These are phyloP conservation scores for Murina feae DNA, from an alignment of 2,113 vertebrate species.

Conservation along the genomic window DNA sequence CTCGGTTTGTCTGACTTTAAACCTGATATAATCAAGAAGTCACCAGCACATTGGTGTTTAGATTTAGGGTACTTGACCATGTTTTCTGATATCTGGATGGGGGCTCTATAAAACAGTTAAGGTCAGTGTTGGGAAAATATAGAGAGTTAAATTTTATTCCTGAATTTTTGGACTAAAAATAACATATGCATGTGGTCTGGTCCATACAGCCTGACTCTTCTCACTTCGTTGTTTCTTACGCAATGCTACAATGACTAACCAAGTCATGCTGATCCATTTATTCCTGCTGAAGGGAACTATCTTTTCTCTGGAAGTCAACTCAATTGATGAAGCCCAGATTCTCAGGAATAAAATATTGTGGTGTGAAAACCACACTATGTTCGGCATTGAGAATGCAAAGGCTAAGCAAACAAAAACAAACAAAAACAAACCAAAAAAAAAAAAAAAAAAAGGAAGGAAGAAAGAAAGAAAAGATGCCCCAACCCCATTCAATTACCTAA, in stretches of 20 bases:
- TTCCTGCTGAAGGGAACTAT: background rate
- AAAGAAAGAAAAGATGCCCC: background rate
- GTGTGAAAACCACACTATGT: background rate
- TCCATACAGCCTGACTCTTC: background rate
- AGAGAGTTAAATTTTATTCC: background rate
- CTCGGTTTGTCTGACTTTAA: background rate
- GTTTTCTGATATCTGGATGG: background rate
- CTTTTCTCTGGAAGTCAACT: background rate
- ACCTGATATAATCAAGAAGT: background rate
- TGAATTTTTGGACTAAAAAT: background rate
- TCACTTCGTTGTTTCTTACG: background rate
- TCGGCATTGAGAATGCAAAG: background rate
- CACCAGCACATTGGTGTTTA: background rate
- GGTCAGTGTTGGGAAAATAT: background rate
- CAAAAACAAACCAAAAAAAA: rapidly evolving
- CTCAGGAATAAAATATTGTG: background rate
- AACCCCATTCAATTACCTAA: background rate
- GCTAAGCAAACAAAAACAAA: background rate
- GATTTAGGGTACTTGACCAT: background rate
- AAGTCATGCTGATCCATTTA: background rate
- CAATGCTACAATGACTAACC: no score
- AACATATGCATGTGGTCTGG: background rate
- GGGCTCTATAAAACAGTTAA: background rate
- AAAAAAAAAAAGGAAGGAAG: no score
- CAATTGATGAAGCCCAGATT: background rate